Percentiles rank a stretch among this genome's conserved stretches.
These are phyloP conservation scores for Chlorocebus sabaeus DNA, from an alignment of 2,113 vertebrate genomes.

Conservation along the genomic window DNA sequence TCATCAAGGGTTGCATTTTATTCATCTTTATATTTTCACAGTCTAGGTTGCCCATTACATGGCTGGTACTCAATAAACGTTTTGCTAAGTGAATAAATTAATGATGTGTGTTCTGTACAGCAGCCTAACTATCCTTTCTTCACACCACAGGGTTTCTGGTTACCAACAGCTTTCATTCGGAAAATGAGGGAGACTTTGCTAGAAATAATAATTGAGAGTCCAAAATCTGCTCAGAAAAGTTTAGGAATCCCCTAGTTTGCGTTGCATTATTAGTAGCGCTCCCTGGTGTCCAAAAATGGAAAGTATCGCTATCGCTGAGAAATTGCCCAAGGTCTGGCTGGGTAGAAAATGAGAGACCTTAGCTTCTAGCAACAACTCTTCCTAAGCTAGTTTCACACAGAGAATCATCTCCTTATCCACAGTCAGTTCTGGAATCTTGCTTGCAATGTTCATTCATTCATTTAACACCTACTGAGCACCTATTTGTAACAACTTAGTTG, in stretches of 20 bases:
- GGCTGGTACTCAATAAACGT: background rate
- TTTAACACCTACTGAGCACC: background rate
- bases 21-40: constrained; percentile 11
- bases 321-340: background rate
- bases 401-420: background rate
- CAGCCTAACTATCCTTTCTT: background rate
- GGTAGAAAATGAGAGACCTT: background rate
- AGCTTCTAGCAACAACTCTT: background rate
- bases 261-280: constrained; percentile 1
- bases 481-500: background rate
- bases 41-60: background rate
- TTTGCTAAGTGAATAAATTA: background rate
- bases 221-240: background rate
- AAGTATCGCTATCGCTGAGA: background rate
- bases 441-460: background rate
- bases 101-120: background rate
- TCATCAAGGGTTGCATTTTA: constrained; percentile 15
- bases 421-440: constrained; percentile 8
- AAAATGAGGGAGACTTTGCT: background rate
- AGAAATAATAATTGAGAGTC: background rate
- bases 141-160: background rate
- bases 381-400: background rate
- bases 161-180: constrained; percentile 20
- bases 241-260: background rate
- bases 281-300: constrained; percentile 58